phyloP scores from a whole-genome alignment of 2,888 invertebrate species.

The Cheilosia variabilis region DNA sequence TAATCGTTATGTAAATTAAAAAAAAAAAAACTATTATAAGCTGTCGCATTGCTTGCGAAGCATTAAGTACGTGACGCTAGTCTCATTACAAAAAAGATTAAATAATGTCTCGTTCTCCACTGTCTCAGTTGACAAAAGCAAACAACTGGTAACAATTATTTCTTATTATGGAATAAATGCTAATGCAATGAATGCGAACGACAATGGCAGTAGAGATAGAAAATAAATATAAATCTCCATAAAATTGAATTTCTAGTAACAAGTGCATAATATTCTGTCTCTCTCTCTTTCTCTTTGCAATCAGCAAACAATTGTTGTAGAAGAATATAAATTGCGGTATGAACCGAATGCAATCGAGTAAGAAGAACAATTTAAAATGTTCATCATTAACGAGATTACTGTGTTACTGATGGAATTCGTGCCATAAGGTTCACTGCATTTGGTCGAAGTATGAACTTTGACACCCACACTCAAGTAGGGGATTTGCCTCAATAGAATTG shows the following conservation, averaged over 20 bases:
- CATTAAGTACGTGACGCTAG: constrained; percentile 45
- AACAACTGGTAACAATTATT: constrained; percentile 13
- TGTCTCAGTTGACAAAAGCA: constrained; percentile 5
- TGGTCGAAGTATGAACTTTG: constrained; percentile 23
- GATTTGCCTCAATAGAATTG: constrained; percentile 7
- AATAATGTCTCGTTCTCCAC: not conserved
- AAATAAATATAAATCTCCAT: constrained; percentile 36
- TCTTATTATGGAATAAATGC: constrained; percentile 37
- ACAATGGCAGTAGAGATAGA: not conserved
- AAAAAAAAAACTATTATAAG: constrained; percentile 12
- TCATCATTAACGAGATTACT: constrained; percentile 55
- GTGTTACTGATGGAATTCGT: constrained; percentile 44
- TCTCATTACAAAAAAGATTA: constrained; percentile 3
- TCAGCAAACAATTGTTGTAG: constrained; percentile 19
- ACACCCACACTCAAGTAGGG: constrained; percentile 16
- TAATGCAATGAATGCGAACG: constrained; percentile 12
- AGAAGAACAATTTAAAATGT: constrained; percentile 9
- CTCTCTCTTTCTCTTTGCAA: not conserved
- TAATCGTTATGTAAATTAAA: constrained; percentile 5
- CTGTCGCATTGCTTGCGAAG: constrained; percentile 31
- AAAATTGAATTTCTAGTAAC: constrained; percentile 53
- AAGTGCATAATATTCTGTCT: constrained; percentile 15
- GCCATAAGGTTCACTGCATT: constrained; percentile 58
- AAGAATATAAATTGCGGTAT: constrained; percentile 13
- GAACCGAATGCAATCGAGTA: constrained; percentile 7